Base-by-base conservation (phyloP, 2,797 vertebrate species). In the Coccyzus lansbergi region DNA sequence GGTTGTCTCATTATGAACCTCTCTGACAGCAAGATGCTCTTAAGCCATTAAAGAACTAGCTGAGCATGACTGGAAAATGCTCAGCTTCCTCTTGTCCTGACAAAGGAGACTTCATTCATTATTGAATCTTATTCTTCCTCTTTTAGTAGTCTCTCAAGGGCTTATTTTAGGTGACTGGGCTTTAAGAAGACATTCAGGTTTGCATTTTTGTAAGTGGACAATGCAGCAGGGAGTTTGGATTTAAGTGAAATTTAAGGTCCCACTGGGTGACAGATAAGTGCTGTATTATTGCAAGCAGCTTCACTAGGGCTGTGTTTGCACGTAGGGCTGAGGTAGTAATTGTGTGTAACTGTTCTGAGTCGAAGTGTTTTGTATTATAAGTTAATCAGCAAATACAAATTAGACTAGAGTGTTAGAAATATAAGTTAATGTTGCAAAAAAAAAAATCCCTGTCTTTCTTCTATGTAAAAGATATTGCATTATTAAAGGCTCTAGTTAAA, bases 171-270 rank as follows among this genome's bases (percentile, higher is more conserved):
- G 4, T 34, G 25, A 20, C n/a, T 33, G 28, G 64, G 2, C 12
- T 49, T 9, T 16, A 46, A 68, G 40, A 59, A 72, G 34, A 15
- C 3, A 5, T 0, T 0, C 12, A 9, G 5, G 0, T 65, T 85
- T 74, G 9, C 0, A 0, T 48, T 83, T 83, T 60, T 87, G 1
- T 22, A 46, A 42, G 22, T 6, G 18, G 9, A 12, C 0, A 0
- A 33, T 29, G 4, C 0, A 0, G 6, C 4, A 6, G 8, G 9
- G 51, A 40, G 9, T 53, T 65, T 52, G 17, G 11, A 4, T 38
- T 65, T 72, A 40, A 58, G 38, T 21, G n/a, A 65, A 86, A 46
- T 76, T 29, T n/a, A 24, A 18, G n/a, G 67, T 76, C 48, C 29
- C 38, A 15, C 42, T 65, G 87, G 59, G 59, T 84, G 52, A 94